Evolutionary conservation across 2,888 invertebrate genomes (phyloP).

Genomic region (Eupeodes luniger): DNA sequence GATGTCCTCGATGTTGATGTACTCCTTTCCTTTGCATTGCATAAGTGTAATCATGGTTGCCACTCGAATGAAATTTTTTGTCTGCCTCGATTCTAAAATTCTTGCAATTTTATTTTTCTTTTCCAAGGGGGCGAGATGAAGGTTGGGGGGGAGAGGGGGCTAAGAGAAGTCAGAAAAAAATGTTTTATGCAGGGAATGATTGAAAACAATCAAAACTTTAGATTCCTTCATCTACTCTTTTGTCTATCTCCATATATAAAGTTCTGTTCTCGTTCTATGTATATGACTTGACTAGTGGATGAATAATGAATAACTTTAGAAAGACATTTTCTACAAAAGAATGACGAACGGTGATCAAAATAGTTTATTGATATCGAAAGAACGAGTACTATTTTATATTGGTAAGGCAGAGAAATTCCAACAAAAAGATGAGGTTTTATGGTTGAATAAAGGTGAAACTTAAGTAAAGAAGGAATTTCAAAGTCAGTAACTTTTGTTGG

Average conservation of each 20-base stretch:
- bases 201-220: conserved; percentile 21
- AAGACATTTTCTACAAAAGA: not conserved
- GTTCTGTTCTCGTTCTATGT: too few species aligned
- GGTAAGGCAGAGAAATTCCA: too few species aligned
- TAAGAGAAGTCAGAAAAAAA: not conserved
- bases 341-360: not conserved
- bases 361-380: too few species aligned
- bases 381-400: too few species aligned
- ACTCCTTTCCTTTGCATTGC: conserved; percentile 2
- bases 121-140: not conserved
- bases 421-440: too few species aligned
- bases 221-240: conserved; percentile 2
- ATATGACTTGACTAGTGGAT: not conserved
- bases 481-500: too few species aligned
- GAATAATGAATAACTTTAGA: conserved; percentile 11
- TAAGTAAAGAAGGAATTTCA: too few species aligned
- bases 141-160: too few species aligned
- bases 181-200: not conserved
- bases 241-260: not conserved
- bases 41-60: conserved; percentile 33
- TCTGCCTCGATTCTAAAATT: conserved; percentile 3
- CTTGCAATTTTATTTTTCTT: not conserved
- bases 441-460: too few species aligned
- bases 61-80: not conserved
- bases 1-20: conserved; percentile 19